phyloP scores from a whole-genome alignment of 2,797 vertebrate genomes.

The Simalia tracyae region DNA sequence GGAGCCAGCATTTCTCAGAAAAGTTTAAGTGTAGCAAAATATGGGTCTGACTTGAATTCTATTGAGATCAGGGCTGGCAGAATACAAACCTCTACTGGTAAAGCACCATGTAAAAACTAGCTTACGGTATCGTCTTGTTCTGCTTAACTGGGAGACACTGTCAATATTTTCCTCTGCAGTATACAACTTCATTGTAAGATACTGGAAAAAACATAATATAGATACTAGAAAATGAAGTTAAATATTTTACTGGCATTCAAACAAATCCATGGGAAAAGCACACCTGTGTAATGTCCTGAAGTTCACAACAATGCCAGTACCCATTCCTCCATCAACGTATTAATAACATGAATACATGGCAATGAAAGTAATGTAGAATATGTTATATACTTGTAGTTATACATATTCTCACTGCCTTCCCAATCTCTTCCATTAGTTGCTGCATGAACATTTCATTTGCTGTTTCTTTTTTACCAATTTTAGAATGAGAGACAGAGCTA shows the following conservation, averaged over 20 bases:
- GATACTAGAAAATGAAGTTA: conserved; percentile 14
- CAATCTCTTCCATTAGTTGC: fast-evolving
- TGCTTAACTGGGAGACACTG: neutral
- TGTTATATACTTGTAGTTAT: neutral
- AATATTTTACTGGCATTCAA: conserved; percentile 14
- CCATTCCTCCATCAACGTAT: neutral
- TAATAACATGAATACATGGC: neutral
- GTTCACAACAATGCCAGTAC: conserved; percentile 16
- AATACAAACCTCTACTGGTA: neutral
- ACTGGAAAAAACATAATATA: neutral
- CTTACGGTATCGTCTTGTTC: neutral
- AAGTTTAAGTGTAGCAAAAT: neutral
- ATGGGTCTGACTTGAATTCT: neutral
- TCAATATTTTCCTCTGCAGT: conserved; percentile 1
- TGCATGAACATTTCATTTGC: fast-evolving
- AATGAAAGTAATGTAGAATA: neutral
- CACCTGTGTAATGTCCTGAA: conserved; percentile 8
- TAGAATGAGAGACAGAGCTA: conserved; percentile 24
- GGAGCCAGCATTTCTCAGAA: neutral
- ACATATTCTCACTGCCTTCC: neutral
- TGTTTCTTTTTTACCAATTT: neutral
- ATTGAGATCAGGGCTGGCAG: neutral
- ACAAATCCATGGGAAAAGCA: neutral
- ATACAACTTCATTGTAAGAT: neutral
- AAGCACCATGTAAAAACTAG: neutral